Evolutionary conservation across 37 sponge, comb jelly and placozoan species (phyloP).

Genomic region (Sycon ciliatum): DNA sequence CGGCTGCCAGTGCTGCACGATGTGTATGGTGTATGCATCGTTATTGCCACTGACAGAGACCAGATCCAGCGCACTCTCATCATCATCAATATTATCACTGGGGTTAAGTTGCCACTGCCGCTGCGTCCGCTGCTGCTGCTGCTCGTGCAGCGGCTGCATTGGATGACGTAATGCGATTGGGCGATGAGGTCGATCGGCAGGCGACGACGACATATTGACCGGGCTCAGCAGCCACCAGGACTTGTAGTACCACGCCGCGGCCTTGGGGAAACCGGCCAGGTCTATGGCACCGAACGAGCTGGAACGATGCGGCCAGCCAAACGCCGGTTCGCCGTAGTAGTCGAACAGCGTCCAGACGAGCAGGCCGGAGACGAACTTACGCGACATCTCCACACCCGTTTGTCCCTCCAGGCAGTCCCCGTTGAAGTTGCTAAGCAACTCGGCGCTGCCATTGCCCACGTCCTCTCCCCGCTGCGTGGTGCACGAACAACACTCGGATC

Average conservation of each 20-base stretch:
- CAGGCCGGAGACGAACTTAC: constrained; percentile 38
- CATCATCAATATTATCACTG: too few species aligned
- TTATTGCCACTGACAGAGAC: too few species aligned
- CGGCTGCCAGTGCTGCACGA: constrained; percentile 38
- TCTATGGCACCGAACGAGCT: constrained; percentile 48
- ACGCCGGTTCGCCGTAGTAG: constrained; percentile 41
- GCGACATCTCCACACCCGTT: constrained; percentile 29
- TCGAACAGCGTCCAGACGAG: constrained; percentile 55
- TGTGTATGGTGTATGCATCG: constrained; percentile 32
- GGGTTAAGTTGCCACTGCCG: too few species aligned
- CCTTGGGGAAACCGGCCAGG: constrained; percentile 51
- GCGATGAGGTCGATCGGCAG: neutral
- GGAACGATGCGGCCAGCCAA: constrained; percentile 42
- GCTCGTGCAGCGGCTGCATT: neutral
- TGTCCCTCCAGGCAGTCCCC: constrained; percentile 35
- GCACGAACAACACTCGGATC: constrained; percentile 25
- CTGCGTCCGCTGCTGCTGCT: neutral
- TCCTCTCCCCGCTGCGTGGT: constrained; percentile 34
- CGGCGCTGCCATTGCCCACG: neutral
- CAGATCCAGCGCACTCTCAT: too few species aligned
- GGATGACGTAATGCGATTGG: neutral
- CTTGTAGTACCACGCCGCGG: constrained; percentile 44
- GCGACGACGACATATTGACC: constrained; percentile 5
- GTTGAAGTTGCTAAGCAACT: constrained; percentile 22
- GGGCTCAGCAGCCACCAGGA: constrained; percentile 43